Base-by-base conservation (phyloP, 2,113 vertebrate species). In the Panurus biarmicus region DNA sequence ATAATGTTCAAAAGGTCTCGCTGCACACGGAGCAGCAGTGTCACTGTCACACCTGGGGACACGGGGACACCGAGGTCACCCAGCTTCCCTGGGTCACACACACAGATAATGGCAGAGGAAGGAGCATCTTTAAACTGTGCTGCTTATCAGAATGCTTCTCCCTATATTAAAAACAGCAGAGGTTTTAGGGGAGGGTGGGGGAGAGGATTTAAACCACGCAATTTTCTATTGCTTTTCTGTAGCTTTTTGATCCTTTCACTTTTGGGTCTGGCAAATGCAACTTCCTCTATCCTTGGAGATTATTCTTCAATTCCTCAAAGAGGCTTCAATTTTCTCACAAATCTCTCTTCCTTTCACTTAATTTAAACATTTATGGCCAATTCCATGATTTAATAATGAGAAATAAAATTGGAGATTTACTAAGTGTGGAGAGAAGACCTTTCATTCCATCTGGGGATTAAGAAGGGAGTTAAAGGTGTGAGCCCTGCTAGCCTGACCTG, bases 331-430 rank as follows among this genome's bases (percentile, higher is more conserved):
- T 97, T 97, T 83, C 92, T 96, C 84, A 71, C 87, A 97, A 95
- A 98, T 97, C 96, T 97, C 94, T 95, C 80, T 89, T 95, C 90
- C 94, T 97, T 97, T 97, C 93, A 93, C 87, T 95, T 97, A 95
- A 97, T 97, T 97, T 97, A 97, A 97, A 98, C 97, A 95, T 97
- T 97, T 95, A 97, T 95, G 83, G 93, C 97, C 95, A 87, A 94
- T 95, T 96, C 95, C 78, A 97, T 98, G 93, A 96, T 96, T 98
- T 97, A 97, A 97, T 97, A 97, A 97, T 96, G 96, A 97, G 96
- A 97, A 97, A 95, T 97, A 94, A 97, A 97, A 97, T 91, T 96
- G 95, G 91, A 97, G 82, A 77, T 92, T 97, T 97, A 96, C 96
- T 96, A 96, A 97, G 72, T 74, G 69, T 80, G 76, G 87, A 97